A percentile compares a stretch with the other conserved stretches of the same genome.
Conservation (phyloP, 2,113 vertebrate genomes). For the Eidolon helvum region DNA sequence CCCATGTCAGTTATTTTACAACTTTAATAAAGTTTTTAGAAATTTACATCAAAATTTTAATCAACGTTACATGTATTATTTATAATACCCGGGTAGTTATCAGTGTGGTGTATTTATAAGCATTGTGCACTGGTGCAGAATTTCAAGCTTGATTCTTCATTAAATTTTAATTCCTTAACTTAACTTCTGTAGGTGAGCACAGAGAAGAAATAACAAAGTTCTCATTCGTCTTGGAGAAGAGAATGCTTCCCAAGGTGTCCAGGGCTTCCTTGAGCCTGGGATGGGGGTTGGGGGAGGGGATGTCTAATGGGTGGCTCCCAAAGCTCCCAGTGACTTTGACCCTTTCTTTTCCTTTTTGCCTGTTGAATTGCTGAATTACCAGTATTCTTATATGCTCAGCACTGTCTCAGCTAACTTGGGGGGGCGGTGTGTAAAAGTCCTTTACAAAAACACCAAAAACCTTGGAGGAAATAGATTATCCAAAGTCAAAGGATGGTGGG, state of each 20-base stretch:
- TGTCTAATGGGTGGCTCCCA: background rate
- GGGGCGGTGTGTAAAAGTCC: background rate
- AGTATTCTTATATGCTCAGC: background rate
- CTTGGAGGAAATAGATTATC: constrained; percentile 2
- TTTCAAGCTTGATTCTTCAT: constrained; percentile 83
- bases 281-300: rapidly evolving
- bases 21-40: constrained; percentile 84
- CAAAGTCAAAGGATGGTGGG: background rate
- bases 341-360: constrained; percentile 36
- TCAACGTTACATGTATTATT: constrained; percentile 84
- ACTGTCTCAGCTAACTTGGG: background rate
- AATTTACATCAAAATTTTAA: constrained; percentile 85
- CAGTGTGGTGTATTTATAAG: constrained; percentile 80
- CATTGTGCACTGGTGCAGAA: constrained; percentile 79
- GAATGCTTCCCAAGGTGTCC: constrained; percentile 50
- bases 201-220: constrained; percentile 61
- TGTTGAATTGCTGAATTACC: constrained; percentile 44
- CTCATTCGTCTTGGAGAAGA: constrained; percentile 59
- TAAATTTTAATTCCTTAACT: constrained; percentile 82
- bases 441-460: background rate
- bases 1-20: constrained; percentile 81
- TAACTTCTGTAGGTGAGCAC: constrained; percentile 78
- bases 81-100: constrained; percentile 77
- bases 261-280: background rate
- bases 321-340: constrained; percentile 43